phyloP scores from a whole-genome alignment of 2,113 vertebrate species.

The Peromyscus leucopus region DNA sequence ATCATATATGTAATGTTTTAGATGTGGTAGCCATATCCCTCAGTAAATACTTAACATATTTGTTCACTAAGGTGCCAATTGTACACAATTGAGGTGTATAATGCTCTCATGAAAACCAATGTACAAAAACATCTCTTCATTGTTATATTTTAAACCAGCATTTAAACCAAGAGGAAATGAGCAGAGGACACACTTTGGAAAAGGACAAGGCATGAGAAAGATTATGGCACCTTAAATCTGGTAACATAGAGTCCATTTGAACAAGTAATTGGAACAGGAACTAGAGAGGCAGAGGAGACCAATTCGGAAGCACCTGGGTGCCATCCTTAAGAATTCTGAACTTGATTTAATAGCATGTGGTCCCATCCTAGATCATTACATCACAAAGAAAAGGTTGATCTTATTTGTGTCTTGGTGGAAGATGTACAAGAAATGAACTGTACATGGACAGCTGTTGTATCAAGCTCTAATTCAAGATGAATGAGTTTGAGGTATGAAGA shows the following conservation, averaged over 20 bases:
- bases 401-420: background rate
- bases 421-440: background rate
- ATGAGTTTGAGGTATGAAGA: background rate
- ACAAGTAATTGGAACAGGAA: background rate
- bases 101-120: background rate
- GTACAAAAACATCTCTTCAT: background rate
- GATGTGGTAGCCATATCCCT: too few relatives aligned
- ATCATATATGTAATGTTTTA: background rate
- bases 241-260: background rate
- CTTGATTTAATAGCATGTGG: background rate
- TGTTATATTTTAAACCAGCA: background rate
- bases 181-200: background rate
- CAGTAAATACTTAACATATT: background rate
- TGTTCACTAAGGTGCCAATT: background rate
- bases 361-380: background rate
- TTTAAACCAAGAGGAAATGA: background rate
- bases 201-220: background rate
- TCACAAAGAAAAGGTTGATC: background rate
- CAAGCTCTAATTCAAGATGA: background rate
- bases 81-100: background rate
- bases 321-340: background rate
- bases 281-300: background rate
- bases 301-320: background rate
- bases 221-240: background rate
- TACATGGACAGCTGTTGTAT: background rate